Percentiles rank a stretch among this genome's conserved stretches.
phyloP scores from a whole-genome alignment of 2,797 vertebrate species.

The Crax fasciolata region DNA sequence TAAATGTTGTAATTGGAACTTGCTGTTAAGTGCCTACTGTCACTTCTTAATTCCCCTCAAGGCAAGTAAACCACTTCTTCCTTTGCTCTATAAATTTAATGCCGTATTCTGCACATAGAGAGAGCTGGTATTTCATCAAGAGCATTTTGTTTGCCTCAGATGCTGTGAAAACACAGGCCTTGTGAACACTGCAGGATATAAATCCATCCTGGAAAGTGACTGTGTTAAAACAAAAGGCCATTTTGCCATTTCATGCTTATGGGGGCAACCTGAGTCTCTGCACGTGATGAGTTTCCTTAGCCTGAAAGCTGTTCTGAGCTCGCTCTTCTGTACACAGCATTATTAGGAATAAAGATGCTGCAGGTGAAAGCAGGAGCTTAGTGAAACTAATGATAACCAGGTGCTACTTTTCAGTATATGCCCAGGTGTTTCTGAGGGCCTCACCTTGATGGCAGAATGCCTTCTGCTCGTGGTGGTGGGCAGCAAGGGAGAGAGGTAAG shows the following conservation, averaged over 20 bases:
- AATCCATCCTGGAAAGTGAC: conserved; percentile 37
- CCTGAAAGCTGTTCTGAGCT: conserved; percentile 25
- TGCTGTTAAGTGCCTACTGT: conserved; percentile 85
- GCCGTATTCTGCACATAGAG: conserved; percentile 69
- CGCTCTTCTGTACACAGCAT: background rate
- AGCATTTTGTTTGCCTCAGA: conserved; percentile 67
- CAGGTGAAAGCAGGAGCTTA: background rate
- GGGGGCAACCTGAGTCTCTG: background rate
- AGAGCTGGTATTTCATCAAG: conserved; percentile 52
- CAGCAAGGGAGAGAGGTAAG: background rate
- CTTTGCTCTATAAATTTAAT: conserved; percentile 79
- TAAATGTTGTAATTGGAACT: conserved; percentile 86
- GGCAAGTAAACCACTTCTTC: conserved; percentile 75
- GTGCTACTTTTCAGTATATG: background rate
- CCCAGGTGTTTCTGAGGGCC: background rate
- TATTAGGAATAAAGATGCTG: background rate
- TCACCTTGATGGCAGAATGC: accelerated
- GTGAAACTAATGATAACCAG: background rate
- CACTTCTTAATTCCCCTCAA: conserved; percentile 82
- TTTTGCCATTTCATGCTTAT: conserved; percentile 55
- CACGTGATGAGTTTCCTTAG: background rate
- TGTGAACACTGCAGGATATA: conserved; percentile 43
- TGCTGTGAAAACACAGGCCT: conserved; percentile 65
- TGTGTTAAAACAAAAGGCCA: conserved; percentile 10
- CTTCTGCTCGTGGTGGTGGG: background rate